Evolutionary conservation across 2,113 vertebrate genomes (phyloP).

Genomic region (Ascaphus truei): DNA sequence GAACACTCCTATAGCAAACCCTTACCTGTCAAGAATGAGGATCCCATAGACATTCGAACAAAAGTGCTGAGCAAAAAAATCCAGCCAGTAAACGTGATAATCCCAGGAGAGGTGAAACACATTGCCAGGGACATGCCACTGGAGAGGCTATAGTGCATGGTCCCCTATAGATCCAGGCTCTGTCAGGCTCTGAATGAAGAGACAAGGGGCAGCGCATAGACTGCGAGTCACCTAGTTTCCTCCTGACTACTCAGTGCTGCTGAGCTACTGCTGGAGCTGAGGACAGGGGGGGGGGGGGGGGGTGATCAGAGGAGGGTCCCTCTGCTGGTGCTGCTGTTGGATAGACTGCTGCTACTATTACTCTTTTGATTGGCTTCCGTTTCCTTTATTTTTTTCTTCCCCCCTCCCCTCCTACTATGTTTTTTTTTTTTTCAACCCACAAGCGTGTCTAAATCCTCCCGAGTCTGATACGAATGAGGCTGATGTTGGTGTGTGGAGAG

Average conservation of each 20-base stretch:
- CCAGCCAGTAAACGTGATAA: conserved; percentile 49
- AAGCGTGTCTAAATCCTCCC: conserved; percentile 13
- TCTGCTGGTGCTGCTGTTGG: conserved; percentile 22
- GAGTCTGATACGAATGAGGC: background rate
- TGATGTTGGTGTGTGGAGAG: background rate
- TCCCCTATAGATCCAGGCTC: conserved; percentile 48
- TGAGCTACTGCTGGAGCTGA: background rate
- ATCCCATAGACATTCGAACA: conserved; percentile 49
- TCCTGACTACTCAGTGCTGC: background rate
- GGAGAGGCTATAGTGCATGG: conserved; percentile 49
- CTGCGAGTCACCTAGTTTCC: background rate
- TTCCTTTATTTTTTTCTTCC: conserved; percentile 22
- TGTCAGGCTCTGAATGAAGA: conserved; percentile 12
- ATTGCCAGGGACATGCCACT: conserved; percentile 43
- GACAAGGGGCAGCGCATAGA: background rate
- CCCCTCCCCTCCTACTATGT: conserved; percentile 18
- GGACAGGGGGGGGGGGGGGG: conserved; percentile 36
- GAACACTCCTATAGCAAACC: no score
- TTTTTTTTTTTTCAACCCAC: conserved; percentile 2
- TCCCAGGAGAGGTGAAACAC: conserved; percentile 45
- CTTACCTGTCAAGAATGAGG: conserved; percentile 71
- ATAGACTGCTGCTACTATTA: conserved; percentile 29
- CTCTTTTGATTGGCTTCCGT: conserved; percentile 33
- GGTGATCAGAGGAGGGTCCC: conserved; percentile 19
- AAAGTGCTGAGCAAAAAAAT: conserved; percentile 51